phyloP scores from a whole-genome alignment of 2,797 vertebrate genomes.

The Pogoniulus pusillus region DNA sequence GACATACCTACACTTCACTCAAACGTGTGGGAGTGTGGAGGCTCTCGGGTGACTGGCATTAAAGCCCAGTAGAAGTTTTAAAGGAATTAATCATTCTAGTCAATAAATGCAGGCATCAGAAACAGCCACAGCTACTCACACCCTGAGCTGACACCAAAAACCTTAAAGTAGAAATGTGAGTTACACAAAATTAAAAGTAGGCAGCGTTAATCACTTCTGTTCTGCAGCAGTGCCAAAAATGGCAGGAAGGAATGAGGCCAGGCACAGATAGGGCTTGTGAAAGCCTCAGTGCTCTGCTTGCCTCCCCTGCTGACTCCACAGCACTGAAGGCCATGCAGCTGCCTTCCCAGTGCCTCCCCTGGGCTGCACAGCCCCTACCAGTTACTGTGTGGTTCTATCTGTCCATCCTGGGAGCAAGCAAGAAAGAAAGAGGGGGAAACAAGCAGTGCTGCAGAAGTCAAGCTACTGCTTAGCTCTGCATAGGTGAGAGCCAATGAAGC shows the following conservation, averaged over 20 bases:
- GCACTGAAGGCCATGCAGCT: neutral
- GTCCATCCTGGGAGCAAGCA: neutral
- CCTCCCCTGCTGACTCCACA: neutral
- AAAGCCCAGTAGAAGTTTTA: neutral
- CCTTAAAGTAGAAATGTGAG: neutral
- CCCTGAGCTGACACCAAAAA: neutral
- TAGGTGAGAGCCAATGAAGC: neutral
- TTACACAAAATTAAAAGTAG: neutral
- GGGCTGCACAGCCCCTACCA: neutral
- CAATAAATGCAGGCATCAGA: neutral
- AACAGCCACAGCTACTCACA: neutral
- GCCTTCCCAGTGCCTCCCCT: neutral
- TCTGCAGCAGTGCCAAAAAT: neutral
- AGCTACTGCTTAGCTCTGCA: neutral
- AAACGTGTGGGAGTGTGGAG: neutral
- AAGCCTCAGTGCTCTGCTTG: neutral
- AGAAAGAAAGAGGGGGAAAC: neutral
- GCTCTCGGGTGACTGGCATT: neutral
- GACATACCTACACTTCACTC: neutral
- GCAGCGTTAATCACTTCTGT: neutral
- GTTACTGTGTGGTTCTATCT: rapidly evolving
- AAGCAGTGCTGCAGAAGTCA: neutral
- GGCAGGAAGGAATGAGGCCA: neutral
- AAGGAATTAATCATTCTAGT: neutral
- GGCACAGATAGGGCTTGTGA: neutral